Conservation (phyloP, 1,140 invertebrate genomes). For the Carposina sasakii region DNA sequence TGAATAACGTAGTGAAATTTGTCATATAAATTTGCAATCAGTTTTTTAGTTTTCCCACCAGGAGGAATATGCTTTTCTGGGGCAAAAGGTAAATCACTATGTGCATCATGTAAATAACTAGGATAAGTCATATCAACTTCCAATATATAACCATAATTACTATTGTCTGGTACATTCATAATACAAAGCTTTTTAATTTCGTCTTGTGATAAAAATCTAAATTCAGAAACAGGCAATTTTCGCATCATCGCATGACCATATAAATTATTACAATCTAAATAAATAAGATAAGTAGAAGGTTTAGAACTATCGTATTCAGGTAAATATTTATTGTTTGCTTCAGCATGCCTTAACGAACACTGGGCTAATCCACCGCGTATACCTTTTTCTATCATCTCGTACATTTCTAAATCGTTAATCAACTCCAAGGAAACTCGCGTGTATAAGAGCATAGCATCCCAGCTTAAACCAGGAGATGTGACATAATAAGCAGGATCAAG, state of each 20-base stretch:
- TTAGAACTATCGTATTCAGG: constrained; percentile 11
- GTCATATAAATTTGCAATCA: too few relatives aligned
- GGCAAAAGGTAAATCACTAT: too few relatives aligned
- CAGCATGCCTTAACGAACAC: constrained; percentile 36
- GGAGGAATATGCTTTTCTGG: too few relatives aligned
- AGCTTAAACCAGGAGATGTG: constrained; percentile 44
- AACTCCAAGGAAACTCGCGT: constrained; percentile 42
- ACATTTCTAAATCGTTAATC: constrained; percentile 50
- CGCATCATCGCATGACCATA: constrained; percentile 63
- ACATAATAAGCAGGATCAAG: constrained; percentile 51
- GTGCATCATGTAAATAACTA: too few relatives aligned
- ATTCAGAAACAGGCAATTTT: too few relatives aligned
- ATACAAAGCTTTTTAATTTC: too few relatives aligned
- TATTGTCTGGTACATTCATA: too few relatives aligned
- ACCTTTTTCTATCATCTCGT: constrained; percentile 39
- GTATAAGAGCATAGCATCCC: constrained; percentile 47
- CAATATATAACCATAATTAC: too few relatives aligned
- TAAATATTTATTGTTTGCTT: constrained; percentile 50
- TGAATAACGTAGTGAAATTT: too few relatives aligned
- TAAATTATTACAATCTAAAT: constrained; percentile 59
- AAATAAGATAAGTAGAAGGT: constrained; percentile 35
- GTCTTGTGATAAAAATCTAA: too few relatives aligned
- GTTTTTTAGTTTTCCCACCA: too few relatives aligned
- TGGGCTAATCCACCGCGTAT: constrained; percentile 52
- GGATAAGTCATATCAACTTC: too few relatives aligned